phyloP scores from a whole-genome alignment of 2,797 vertebrate species.

The Lepilemur ruficaudatus region DNA sequence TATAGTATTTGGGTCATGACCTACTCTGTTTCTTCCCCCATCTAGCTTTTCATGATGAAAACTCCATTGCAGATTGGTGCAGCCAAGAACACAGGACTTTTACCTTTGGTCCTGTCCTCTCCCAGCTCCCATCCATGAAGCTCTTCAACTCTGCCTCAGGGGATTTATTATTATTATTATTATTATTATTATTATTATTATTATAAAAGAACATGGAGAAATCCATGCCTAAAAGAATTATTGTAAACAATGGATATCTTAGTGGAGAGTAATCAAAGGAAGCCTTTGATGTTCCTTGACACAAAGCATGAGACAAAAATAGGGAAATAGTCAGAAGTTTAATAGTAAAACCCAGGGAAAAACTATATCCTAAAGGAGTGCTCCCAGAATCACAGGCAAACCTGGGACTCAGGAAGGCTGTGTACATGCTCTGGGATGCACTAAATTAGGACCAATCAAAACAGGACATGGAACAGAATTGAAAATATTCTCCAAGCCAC shows the following conservation, averaged over 20 bases:
- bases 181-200: neutral
- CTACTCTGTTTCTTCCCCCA: neutral
- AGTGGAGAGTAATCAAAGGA: neutral
- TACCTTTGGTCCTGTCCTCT: neutral
- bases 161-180: neutral
- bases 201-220: neutral
- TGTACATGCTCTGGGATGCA: neutral
- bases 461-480: neutral
- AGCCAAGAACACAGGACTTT: neutral
- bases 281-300: neutral
- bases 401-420: neutral
- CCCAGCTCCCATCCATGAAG: neutral
- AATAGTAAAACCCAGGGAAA: neutral
- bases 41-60: neutral
- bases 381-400: neutral
- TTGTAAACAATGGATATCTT: neutral
- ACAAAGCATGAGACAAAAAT: neutral
- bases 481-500: neutral
- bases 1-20: neutral
- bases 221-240: neutral
- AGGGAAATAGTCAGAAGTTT: too few relatives aligned
- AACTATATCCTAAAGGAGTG: neutral
- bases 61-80: neutral
- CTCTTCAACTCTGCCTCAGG: neutral
- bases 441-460: neutral